These are phyloP conservation scores for Sebastes trivittatus DNA, from an alignment of 2,797 vertebrate species.

Conservation along the genomic window DNA sequence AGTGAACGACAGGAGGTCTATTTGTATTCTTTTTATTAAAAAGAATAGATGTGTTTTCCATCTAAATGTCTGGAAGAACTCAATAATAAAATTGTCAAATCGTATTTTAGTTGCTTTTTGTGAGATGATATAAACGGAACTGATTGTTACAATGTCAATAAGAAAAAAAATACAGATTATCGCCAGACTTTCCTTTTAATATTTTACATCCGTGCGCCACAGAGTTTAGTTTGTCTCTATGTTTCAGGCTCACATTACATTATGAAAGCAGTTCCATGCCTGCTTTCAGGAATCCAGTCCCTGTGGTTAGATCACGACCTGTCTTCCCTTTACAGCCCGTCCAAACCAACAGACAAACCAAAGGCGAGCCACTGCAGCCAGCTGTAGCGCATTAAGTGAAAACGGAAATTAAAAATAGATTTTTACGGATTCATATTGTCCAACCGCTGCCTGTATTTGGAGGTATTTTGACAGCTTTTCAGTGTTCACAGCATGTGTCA, in stretches of 20 bases:
- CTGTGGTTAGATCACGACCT: conserved; percentile 17
- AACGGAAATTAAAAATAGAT: conserved; percentile 22
- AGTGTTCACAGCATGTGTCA: background rate
- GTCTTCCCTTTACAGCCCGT: conserved; percentile 14
- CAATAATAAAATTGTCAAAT: no score
- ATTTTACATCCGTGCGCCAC: background rate
- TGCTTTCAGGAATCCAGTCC: background rate
- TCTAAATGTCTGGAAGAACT: no score
- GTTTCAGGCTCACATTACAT: background rate
- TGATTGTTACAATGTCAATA: background rate
- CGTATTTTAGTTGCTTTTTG: no score
- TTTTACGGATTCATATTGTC: background rate
- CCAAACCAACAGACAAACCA: conserved; percentile 28
- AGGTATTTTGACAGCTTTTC: background rate
- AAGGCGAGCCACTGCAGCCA: conserved; percentile 8
- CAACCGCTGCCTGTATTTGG: background rate
- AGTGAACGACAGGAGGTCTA: no score
- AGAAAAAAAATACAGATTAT: background rate
- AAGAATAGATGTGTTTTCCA: no score
- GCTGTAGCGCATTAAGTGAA: background rate
- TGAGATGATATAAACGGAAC: no score
- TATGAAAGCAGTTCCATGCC: background rate
- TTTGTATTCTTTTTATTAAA: no score
- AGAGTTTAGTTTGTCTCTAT: background rate
- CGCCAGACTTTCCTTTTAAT: background rate